These are phyloP conservation scores for Palythoa heliodiscus DNA, from an alignment of 92 coral and sea anemone genomes.

Conservation along the genomic window DNA sequence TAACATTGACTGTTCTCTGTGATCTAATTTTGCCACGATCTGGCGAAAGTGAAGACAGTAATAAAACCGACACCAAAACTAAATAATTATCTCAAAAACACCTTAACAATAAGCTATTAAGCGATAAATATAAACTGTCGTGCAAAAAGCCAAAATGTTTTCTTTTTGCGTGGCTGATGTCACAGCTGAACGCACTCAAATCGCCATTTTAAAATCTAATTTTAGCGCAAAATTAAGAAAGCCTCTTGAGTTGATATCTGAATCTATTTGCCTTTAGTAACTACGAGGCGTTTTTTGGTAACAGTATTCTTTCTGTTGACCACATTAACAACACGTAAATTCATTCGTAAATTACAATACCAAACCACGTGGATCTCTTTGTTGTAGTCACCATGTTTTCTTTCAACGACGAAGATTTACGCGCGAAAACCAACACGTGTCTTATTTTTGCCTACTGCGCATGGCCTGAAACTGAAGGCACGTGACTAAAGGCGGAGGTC, in stretches of 20 bases:
- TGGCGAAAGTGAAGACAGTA: not conserved
- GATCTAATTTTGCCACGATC: not conserved
- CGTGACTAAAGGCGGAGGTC: conserved; percentile 77
- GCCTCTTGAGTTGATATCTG: not conserved
- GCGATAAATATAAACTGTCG: not conserved
- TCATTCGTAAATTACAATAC: conserved; percentile 6
- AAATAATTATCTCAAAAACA: not conserved
- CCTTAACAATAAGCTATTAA: not conserved
- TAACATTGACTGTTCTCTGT: no score
- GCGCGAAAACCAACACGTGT: conserved; percentile 48
- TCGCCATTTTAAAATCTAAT: not conserved
- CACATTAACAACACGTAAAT: conserved; percentile 6
- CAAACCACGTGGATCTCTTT: conserved; percentile 40
- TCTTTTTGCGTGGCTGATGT: not conserved
- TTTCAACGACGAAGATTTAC: conserved; percentile 22
- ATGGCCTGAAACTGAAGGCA: conserved; percentile 49
- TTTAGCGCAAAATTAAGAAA: not conserved
- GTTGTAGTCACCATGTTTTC: conserved; percentile 31
- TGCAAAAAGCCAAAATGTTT: not conserved
- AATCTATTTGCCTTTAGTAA: not conserved
- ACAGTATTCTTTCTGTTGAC: not conserved
- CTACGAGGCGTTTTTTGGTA: not conserved
- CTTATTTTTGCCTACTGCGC: conserved; percentile 49
- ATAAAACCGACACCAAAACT: not conserved
- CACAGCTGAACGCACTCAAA: conserved; percentile 1